Conservation (phyloP, 2,888 invertebrate genomes). For the Maniola hyperantus region DNA sequence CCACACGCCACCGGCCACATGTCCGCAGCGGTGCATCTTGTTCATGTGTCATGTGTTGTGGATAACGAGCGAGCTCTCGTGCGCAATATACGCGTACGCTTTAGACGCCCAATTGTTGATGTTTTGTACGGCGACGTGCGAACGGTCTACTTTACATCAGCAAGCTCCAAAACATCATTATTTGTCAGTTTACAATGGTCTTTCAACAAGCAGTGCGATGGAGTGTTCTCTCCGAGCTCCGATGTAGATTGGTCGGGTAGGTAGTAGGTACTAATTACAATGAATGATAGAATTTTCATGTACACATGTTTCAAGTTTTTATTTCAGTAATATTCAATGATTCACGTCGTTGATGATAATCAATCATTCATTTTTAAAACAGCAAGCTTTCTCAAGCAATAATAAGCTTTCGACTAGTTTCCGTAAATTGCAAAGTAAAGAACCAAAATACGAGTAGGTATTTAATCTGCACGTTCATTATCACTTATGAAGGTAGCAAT, state of each 20-base stretch:
- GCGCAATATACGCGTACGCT: neutral
- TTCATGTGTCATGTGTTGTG: constrained; percentile 1
- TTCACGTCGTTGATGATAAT: neutral
- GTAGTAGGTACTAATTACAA: no score
- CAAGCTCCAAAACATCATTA: neutral
- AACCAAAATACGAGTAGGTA: neutral
- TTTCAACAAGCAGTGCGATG: neutral
- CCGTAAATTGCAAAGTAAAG: neutral
- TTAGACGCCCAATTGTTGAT: no score
- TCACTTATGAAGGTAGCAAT: neutral
- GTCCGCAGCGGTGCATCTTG: constrained; percentile 18
- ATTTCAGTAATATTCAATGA: neutral
- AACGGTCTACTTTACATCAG: neutral
- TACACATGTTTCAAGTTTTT: neutral
- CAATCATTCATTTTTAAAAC: neutral
- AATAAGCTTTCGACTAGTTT: neutral
- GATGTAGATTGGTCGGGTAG: neutral
- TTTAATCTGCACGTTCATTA: no score
- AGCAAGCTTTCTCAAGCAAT: neutral
- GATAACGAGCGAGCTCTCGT: neutral
- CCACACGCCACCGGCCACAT: no score
- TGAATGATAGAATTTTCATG: neutral
- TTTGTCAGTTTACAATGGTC: neutral
- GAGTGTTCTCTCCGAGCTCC: no score
- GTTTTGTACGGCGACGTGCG: no score